Conservation (phyloP, 2,113 vertebrate species). For the Cyrtonyx montezumae region DNA sequence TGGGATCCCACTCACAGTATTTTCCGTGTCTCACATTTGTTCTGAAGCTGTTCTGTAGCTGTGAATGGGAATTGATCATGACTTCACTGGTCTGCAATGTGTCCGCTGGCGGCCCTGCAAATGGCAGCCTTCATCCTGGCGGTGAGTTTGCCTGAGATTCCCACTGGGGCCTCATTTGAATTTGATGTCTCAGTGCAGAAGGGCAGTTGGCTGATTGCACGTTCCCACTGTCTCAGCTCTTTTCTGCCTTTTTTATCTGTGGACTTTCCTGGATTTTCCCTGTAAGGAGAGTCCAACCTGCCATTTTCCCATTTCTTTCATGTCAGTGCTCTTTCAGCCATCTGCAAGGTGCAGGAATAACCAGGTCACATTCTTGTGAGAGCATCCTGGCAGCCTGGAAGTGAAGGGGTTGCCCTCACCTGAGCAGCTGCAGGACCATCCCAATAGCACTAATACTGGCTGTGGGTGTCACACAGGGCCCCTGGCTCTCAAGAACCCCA, state of each 20-base stretch:
- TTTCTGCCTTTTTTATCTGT: background rate
- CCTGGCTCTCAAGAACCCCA: background rate
- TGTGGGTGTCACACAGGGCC: background rate
- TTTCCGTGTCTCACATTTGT: background rate
- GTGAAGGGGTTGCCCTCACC: background rate
- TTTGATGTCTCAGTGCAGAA: background rate
- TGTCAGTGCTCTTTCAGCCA: background rate
- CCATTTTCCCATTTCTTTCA: background rate
- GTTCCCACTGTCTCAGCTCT: constrained; percentile 1
- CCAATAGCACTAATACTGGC: accelerated
- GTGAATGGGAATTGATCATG: background rate
- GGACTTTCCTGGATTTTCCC: background rate
- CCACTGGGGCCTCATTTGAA: background rate
- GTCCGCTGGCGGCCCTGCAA: accelerated
- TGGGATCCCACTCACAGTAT: background rate
- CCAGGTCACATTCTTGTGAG: background rate
- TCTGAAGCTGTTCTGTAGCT: background rate
- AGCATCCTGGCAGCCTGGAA: background rate
- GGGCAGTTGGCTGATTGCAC: background rate
- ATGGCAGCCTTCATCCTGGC: background rate
- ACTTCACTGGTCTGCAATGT: background rate
- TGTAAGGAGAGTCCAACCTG: background rate
- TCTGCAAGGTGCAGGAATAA: accelerated
- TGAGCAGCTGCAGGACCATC: background rate
- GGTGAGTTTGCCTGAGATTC: background rate